A percentile compares a stretch with the other conserved stretches of the same genome.
These are phyloP conservation scores for Bombus waltoni DNA, from an alignment of 1,140 invertebrate species.

Conservation along the genomic window DNA sequence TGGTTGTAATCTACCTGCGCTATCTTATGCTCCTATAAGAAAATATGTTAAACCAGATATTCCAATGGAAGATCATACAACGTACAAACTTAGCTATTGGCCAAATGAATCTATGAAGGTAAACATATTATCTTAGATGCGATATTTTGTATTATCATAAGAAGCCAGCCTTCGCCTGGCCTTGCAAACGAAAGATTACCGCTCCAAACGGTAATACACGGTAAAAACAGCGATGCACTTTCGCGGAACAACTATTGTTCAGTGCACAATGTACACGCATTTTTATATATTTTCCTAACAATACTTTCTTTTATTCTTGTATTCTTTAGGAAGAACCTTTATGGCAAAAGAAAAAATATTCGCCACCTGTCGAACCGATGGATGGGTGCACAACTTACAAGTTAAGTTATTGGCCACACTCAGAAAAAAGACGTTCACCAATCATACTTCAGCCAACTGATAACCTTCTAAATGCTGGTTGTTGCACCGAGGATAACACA, in stretches of 20 bases:
- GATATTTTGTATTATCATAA: neutral
- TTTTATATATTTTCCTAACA: too few relatives aligned
- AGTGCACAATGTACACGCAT: too few relatives aligned
- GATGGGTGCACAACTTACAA: constrained; percentile 84
- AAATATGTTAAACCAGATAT: constrained; percentile 81
- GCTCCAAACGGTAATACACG: too few relatives aligned
- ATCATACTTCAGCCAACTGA: constrained; percentile 51
- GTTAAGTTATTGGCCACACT: constrained; percentile 82
- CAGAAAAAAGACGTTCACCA: constrained; percentile 62
- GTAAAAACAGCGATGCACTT: too few relatives aligned
- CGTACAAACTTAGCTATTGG: constrained; percentile 77
- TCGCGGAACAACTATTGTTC: too few relatives aligned
- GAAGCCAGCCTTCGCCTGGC: too few relatives aligned
- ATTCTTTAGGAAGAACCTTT: constrained; percentile 69
- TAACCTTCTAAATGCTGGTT: constrained; percentile 73
- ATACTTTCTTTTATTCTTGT: too few relatives aligned
- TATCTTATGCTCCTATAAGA: constrained; percentile 79
- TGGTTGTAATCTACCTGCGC: constrained; percentile 70
- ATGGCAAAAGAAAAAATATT: constrained; percentile 65
- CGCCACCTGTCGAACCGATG: constrained; percentile 78
- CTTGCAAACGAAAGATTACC: too few relatives aligned
- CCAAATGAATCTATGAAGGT: constrained; percentile 64
- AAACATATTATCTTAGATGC: neutral
- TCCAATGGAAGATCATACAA: constrained; percentile 83
- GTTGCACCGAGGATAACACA: constrained; percentile 76